Evolutionary conservation across 23 tunicate genomes (phyloP), one percentile per base, ranked within the genome.

Genomic region (Pegea sp.): DNA sequence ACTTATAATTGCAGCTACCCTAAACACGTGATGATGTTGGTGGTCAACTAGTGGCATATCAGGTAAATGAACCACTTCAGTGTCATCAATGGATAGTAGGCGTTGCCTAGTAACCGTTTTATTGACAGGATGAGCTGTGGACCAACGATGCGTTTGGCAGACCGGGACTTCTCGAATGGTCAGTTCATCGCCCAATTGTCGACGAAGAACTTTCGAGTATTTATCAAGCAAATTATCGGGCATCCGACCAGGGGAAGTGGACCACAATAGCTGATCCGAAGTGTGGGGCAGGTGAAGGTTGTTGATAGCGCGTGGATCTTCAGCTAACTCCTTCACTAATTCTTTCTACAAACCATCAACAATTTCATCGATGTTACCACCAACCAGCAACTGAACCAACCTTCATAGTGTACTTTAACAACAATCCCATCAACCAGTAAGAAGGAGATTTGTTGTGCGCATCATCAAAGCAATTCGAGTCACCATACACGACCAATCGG

Each of bases 401-500:
- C n/a, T n/a, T n/a, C n/a, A 70, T 54, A 13, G 66, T 69, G 30
- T 77, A 91, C 44, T 62, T 55, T 25, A 91, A 69, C 24, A 91
- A 24, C n/a, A 58, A 86, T 33, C 79, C 93, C 24, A 91, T 13
- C 53, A 91, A 28, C 99, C 99, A 91, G 57, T 65, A 91, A 43
- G 93, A 91, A 54, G 79, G 78, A 38, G 67, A 78, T 11, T 62
- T 80, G 68, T 60, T 58, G 53, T 91, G 99, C 20, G 87, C 99
- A 44, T 67, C 62, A 62, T 91, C 99, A 27, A 91, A 26, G 53
- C 99, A 91, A 53, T 91, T 91, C 31, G 99, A 91, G 52, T 91
- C 99, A 32, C 99, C 99, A 33, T 91, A 91, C 29, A 91, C 93
- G 4, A 69, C 87, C 5, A 91, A 19, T 33, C 86, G 57, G 20